Base-by-base conservation (phyloP, 2,113 vertebrate genomes). In the Arvicanthis niloticus region DNA sequence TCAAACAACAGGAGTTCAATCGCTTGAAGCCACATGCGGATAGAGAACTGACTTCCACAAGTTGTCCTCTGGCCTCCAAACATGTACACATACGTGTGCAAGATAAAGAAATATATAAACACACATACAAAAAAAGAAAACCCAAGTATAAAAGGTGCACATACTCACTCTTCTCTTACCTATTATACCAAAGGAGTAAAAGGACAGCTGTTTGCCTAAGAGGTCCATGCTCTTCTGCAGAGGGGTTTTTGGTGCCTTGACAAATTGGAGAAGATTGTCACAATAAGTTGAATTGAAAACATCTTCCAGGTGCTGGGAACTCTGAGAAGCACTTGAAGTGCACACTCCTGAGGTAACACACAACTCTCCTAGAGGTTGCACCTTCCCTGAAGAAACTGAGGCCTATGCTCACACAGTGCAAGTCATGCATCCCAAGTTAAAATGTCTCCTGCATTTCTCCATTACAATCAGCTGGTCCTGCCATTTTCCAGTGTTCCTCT, bases 141-240 rank as follows among this genome's bases (percentile, higher is more conserved):
- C 29, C 19, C 42, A 86, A 73, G 37, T 92, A 90, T 93, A 89
- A 56, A 51, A 95, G 62, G 80, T 51, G 67, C 3, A 97, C 88
- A 97, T 89, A 95, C 96, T 95, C 97, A 97, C 96, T 97, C 91
- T 97, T 94, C 88, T 96, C 98, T 98, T 98, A 99, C 99, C 99
- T 96, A 99, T 99, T 98, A 99, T 99, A 97, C 99, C 99, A 96
- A 99, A 99, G 82, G 99, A 99, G 95, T 99, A 99, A 80, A 99
- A 99, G 5, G 99, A 99, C 70, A 99, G 99, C 95, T 99, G 99
- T 95, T 99, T 99, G 88, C 99, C 99, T 94, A 99, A 98, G 77
- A 99, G 99, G 98, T 99, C 99, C 99, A 99, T 99, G 98, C 99
- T 99, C 98, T 99, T 99, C 98, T 99, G 99, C 53, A 99, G 95